phyloP scores from a whole-genome alignment of 2,113 vertebrate species.

The Sterna hirundo region DNA sequence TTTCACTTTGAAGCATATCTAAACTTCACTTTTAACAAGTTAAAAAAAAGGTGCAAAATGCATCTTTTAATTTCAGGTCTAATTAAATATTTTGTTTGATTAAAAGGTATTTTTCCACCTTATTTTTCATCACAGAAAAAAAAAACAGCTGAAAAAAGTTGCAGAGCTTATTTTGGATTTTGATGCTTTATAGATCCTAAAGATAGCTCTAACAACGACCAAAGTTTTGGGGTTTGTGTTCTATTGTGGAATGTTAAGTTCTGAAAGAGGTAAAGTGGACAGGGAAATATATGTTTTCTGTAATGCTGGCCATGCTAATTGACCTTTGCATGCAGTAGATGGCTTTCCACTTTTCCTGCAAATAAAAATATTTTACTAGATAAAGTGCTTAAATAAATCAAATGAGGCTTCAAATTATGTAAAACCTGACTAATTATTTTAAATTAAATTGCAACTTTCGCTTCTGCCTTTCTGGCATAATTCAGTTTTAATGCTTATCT shows the following conservation, averaged over 20 bases:
- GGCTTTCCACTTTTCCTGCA: background rate
- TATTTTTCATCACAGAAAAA: background rate
- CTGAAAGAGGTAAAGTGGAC: background rate
- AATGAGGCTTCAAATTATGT: slow-evolving; percentile 27
- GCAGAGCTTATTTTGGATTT: background rate
- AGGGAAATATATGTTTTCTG: background rate
- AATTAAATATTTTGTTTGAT: background rate
- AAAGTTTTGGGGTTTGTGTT: background rate
- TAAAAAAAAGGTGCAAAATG: background rate
- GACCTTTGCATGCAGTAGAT: background rate
- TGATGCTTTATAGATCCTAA: background rate
- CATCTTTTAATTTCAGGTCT: background rate
- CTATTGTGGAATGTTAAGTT: background rate
- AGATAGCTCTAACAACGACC: background rate
- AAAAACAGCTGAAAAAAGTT: background rate
- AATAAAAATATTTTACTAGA: slow-evolving; percentile 13
- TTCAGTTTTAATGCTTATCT: slow-evolving; percentile 1
- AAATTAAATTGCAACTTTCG: slow-evolving; percentile 7
- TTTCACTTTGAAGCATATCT: background rate
- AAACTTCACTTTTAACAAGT: background rate
- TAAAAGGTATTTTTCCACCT: background rate
- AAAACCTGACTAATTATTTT: slow-evolving; percentile 23
- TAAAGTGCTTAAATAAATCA: slow-evolving; percentile 17
- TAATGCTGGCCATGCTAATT: background rate
- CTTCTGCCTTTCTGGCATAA: background rate